Base-by-base conservation (phyloP, 2,888 invertebrate genomes). In the Pimpla rufipes region DNA sequence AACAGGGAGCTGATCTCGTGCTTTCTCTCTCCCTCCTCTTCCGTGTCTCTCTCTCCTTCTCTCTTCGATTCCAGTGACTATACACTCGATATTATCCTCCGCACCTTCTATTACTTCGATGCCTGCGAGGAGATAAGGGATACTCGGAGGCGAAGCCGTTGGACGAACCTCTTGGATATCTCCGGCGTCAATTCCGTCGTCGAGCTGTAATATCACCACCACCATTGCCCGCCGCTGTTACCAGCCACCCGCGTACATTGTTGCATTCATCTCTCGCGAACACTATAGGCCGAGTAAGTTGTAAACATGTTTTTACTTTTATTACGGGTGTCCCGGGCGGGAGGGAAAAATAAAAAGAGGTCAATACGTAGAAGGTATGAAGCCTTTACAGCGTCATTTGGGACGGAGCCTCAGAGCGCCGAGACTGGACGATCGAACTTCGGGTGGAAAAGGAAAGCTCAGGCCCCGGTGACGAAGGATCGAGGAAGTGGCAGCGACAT, bases 1-100 rank as follows among this genome's bases (percentile, higher is more conserved):
- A 87, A 87, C 87, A 87, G 87, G 86, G 86, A 87, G 87, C 87
- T 81, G 80, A 76, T 74, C 77, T 75, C 76, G 59, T 47, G 70
- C 81, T 68, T 62, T 74, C 68, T 79, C 64, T 50, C 50, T 37
- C 64, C 40, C 37, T 67, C 21, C 47, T 45, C 21, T 42, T 45
- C 66, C 10, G 10, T 59, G 10, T 47, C 16, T 23, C 57, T 21
- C 45, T 29, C n/a, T 70, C 70, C 52, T 57, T 47, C 21, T 62
- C 59, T 21, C 16, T 50, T 66, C 52, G 40, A 18, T 74, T 35
- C 35, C 37, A 52, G 40, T 16, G 66, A 59, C 71, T 71, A 35
- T 73, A 76, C 68, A 70, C 66, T 77, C 76, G 84, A 81, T 78
- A 84, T 84, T 84, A 84, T 81, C 52, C 73, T 73, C 76, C 78